Evolutionary conservation across 2,797 vertebrate genomes (phyloP), one percentile per base, ranked within the genome.

Genomic region (Chiroxiphia lanceolata): DNA sequence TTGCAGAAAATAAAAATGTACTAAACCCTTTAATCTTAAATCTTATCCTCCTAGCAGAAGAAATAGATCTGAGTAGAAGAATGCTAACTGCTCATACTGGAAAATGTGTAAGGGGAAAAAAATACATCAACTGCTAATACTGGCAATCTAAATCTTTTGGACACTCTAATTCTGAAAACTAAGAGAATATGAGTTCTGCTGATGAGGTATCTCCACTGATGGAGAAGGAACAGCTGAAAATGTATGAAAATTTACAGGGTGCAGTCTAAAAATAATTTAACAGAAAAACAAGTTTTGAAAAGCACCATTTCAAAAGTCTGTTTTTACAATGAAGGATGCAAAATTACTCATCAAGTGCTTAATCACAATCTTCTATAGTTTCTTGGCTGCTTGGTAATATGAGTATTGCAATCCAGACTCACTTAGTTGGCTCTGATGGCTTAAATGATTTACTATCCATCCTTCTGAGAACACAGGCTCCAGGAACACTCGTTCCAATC

Each of bases 301-400:
- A 95, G 72, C 6, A 4, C 40, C 13, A 47, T 93, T 94, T 96
- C 61, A 91, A 65, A 89, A 82, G 36, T 91, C 87, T 95, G 76
- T 78, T 97, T 97, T 94, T 87, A 87, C 53, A 78, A 80, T 83
- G 70, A 87, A 86, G 53, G 65, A 88, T 80, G 38, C 60, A 89
- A 93, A 96, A 85, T 74, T 91, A 95, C 63, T 74, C 72, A 93
- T 79, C 70, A 77, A 80, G 63, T 76, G 29, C 86, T 96, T 92
- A 89, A 94, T 95, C 87, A 89, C 76, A 84, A 61, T 57, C 47
- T 83, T 96, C 75, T 94, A 9, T 87, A 61, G 68, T 87, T 93
- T 94, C 78, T 92, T 95, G 94, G 77, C 92, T 87, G 27, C 83
- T 86, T 64, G 57, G 29, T 94, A 68, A 71, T 76, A 72, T 2